Base-by-base conservation (phyloP, 2,888 invertebrate genomes). In the Idaea aversata region DNA sequence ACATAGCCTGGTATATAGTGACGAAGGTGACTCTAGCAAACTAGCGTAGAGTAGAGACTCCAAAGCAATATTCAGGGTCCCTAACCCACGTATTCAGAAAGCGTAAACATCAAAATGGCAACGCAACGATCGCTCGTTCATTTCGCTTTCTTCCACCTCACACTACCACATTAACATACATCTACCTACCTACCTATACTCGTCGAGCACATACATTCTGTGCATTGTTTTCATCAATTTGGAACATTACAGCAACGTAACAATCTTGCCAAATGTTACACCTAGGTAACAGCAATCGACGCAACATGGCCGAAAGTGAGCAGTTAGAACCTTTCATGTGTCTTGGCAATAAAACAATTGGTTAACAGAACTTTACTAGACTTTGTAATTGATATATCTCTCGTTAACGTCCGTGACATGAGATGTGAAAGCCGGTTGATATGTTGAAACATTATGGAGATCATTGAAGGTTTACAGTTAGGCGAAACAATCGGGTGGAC, bases 91-190 rank as follows among this genome's bases (percentile, higher is more conserved):
- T 77, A 85, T 83, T 83, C 89, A 91, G 91, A 91, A 91, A 91
- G 91, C 91, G 91, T 86, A 90, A 90, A 88, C 81, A 86, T 83
- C 85, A 86, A 88, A 88, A 88, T 87, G 78, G 75, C 82, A 74
- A 75, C 69, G 77, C 80, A 77, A 75, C 82, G 79, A 83, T 84
- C 82, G 80, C 84, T 70, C 73, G 77, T 80, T 79, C 82, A 86
- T 85, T 87, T 90, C 87, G 88, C 90, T 90, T 90, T 90, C 89
- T 84, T 79, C 72, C 76, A 79, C 75, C 72, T 72, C 74, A 67
- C 71, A 77, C 74, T 66, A 72, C 66, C 75, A 77, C 80, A 88
- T 89, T 86, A 86, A 82, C 87, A 88, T 88, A 47, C 47, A 13
- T 3, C 25, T 25, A 25, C 25, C 25, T 25, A 25, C 25, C 25